Evolutionary conservation across 2,113 vertebrate species (phyloP).

Genomic region (Xyliphius kryptos): DNA sequence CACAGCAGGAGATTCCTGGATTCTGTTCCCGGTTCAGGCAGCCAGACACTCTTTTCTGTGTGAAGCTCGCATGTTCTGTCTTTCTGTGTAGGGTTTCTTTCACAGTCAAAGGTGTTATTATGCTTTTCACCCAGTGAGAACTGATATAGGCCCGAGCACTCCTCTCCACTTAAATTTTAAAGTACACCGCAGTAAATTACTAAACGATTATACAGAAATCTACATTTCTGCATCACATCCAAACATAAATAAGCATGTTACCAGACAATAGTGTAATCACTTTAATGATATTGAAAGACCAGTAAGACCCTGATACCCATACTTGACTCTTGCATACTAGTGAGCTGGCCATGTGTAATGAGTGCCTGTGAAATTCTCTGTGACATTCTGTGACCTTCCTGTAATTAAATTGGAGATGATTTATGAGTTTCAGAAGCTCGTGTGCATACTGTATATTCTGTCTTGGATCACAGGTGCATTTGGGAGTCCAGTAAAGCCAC

Average conservation of each 20-base stretch:
- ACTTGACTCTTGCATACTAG: slow-evolving; percentile 8
- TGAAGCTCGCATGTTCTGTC: too few relatives aligned
- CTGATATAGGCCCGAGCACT: too few relatives aligned
- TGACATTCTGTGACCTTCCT: slow-evolving; percentile 46
- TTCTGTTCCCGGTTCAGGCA: too few relatives aligned
- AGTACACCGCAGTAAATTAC: too few relatives aligned
- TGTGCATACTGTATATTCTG: slow-evolving; percentile 1
- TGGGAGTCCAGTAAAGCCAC: background rate
- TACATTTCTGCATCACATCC: background rate
- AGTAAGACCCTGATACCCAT: slow-evolving; percentile 5
- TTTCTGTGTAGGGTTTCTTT: too few relatives aligned
- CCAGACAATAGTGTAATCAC: slow-evolving; percentile 3
- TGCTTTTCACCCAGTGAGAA: too few relatives aligned
- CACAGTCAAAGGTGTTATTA: too few relatives aligned
- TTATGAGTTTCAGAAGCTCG: slow-evolving; percentile 49
- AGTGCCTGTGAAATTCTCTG: slow-evolving; percentile 30
- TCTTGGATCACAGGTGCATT: background rate
- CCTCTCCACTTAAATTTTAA: too few relatives aligned
- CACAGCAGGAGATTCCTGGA: too few relatives aligned
- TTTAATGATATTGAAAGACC: too few relatives aligned
- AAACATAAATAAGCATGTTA: slow-evolving; percentile 2
- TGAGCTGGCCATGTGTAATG: background rate
- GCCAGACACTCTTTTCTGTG: too few relatives aligned
- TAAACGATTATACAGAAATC: background rate
- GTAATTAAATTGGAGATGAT: slow-evolving; percentile 46